phyloP scores from a whole-genome alignment of 2,797 vertebrate genomes.

The Aplochiton taeniatus region DNA sequence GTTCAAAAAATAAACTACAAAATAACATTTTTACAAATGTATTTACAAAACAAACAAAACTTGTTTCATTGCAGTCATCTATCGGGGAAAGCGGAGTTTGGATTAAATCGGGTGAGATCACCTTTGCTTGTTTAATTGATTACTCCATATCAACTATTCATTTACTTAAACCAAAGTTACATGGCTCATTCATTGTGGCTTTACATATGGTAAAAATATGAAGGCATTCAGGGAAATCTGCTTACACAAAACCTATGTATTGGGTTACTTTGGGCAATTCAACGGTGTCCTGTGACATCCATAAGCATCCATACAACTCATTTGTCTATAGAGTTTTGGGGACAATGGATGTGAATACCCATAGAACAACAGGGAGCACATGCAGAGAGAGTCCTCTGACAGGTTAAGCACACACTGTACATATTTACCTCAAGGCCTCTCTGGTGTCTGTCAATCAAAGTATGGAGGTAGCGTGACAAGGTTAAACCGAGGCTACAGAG shows the following conservation, averaged over 20 bases:
- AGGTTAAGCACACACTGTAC: no score
- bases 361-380: no score
- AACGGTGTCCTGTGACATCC: background rate
- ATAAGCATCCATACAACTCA: background rate
- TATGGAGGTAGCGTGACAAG: no score
- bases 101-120: slow-evolving; percentile 57
- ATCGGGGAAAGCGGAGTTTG: slow-evolving; percentile 78
- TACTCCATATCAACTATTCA: background rate
- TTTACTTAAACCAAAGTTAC: background rate
- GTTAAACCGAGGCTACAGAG: no score
- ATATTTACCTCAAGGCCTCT: no score
- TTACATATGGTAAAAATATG: background rate
- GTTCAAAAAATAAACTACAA: no score
- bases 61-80: slow-evolving; percentile 79
- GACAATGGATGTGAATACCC: background rate
- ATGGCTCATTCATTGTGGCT: background rate
- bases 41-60: background rate
- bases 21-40: no score
- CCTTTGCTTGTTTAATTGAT: background rate
- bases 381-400: no score
- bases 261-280: background rate
- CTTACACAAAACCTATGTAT: background rate
- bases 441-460: no score
- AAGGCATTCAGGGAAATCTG: background rate
- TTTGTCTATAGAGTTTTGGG: background rate